These are phyloP conservation scores for Drosophila virilis DNA, from an alignment of 1,140 invertebrate species.

Conservation along the genomic window DNA sequence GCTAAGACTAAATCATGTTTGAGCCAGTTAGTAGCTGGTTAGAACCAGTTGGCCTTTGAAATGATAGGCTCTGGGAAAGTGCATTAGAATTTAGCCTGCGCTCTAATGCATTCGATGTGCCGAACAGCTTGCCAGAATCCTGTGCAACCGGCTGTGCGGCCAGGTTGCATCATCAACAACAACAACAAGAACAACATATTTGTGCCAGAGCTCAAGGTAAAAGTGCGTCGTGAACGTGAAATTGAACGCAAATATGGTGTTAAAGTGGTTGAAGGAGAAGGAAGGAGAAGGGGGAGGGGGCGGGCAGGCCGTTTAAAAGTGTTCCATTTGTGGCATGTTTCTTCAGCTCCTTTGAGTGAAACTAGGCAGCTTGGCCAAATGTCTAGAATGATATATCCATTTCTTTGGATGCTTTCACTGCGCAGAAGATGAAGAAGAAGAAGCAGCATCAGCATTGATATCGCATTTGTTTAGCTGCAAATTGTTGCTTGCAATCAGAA, in stretches of 20 bases:
- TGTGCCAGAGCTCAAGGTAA: constrained; percentile 36
- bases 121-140: constrained; percentile 37
- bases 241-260: constrained; percentile 12
- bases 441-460: constrained; percentile 3
- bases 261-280: not conserved
- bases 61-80: constrained; percentile 61
- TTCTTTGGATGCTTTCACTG: constrained; percentile 61
- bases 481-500: constrained; percentile 9
- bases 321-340: constrained; percentile 40
- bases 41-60: constrained; percentile 46
- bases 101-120: not conserved
- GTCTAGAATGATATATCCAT: constrained; percentile 56
- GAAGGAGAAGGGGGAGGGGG: not conserved
- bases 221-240: constrained; percentile 65
- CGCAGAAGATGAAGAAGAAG: not conserved
- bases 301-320: constrained; percentile 30
- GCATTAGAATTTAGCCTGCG: constrained; percentile 23
- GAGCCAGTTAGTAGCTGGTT: not conserved
- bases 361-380: constrained; percentile 11
- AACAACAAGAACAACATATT: not conserved
- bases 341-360: constrained; percentile 20
- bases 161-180: constrained; percentile 48
- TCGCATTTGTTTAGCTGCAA: constrained; percentile 12
- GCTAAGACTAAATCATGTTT: constrained; percentile 2
- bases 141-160: constrained; percentile 54